These are phyloP conservation scores for Dascyllus trimaculatus DNA, from an alignment of 2,113 vertebrate genomes.

Conservation along the genomic window DNA sequence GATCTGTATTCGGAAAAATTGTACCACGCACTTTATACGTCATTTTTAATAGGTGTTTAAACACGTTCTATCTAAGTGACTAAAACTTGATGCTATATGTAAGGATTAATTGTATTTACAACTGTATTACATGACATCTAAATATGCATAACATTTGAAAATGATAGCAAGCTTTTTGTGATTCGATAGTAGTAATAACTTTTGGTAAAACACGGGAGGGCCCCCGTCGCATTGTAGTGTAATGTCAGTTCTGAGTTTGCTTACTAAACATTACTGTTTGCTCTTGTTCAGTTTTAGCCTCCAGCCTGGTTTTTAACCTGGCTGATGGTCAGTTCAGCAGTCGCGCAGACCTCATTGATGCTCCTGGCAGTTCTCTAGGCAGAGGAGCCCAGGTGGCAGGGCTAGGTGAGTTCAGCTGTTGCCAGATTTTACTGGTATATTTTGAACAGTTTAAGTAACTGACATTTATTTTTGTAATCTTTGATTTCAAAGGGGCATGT, in stretches of 20 bases:
- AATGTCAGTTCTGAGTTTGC: background rate
- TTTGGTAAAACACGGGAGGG: background rate
- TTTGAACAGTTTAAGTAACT: background rate
- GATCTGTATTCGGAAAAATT: background rate
- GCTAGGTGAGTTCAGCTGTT: constrained; percentile 88
- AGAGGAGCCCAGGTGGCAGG: constrained; percentile 96
- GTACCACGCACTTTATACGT: background rate
- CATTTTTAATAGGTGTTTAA: background rate
- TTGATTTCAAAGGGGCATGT: constrained; percentile 88
- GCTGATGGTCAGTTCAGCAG: constrained; percentile 96
- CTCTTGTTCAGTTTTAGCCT: constrained; percentile 90
- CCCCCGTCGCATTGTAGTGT: background rate
- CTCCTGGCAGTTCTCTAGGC: constrained; percentile 95
- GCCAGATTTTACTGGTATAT: background rate
- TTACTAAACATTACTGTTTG: background rate
- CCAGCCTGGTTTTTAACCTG: constrained; percentile 95
- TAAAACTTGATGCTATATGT: background rate
- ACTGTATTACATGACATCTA: background rate
- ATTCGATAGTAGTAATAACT: background rate
- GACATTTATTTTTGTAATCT: constrained; percentile 5
- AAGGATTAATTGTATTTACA: background rate
- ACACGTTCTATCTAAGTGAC: background rate
- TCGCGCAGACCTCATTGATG: constrained; percentile 96
- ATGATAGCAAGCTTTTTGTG: background rate
- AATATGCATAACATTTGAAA: background rate